phyloP scores from a whole-genome alignment of 1,140 invertebrate species.

The Drosophila melanica region DNA sequence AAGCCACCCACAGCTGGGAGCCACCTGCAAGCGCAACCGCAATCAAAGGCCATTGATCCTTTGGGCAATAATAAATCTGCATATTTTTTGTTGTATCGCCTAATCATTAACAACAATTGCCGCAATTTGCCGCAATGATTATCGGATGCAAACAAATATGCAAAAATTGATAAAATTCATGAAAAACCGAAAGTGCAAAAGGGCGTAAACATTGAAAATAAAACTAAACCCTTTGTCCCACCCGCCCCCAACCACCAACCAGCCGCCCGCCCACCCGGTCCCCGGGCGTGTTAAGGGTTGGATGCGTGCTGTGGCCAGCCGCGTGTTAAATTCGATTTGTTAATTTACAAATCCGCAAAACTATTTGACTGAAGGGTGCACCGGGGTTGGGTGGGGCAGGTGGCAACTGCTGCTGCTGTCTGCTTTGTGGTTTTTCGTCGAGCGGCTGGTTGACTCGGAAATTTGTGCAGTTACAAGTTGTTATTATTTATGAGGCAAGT shows the following conservation, averaged over 20 bases:
- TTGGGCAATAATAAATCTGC: constrained; percentile 6
- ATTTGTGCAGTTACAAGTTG: constrained; percentile 64
- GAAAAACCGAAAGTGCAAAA: constrained; percentile 50
- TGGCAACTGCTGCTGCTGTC: constrained; percentile 36
- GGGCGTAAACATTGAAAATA: constrained; percentile 45
- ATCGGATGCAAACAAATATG: constrained; percentile 65
- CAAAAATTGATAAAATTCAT: constrained; percentile 67
- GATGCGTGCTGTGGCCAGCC: constrained; percentile 42
- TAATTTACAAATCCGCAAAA: constrained; percentile 81
- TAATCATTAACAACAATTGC: constrained; percentile 82
- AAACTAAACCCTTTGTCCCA: constrained; percentile 38
- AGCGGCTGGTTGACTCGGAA: neutral
- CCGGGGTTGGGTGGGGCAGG: neutral
- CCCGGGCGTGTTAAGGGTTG: neutral
- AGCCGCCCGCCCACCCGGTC: too few species aligned
- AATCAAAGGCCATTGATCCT: constrained; percentile 78
- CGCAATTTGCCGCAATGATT: constrained; percentile 71
- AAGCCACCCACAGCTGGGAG: constrained; percentile 9
- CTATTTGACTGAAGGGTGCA: constrained; percentile 66
- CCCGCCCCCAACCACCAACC: too few species aligned
- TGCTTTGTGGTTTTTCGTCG: constrained; percentile 61
- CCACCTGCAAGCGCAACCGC: constrained; percentile 49
- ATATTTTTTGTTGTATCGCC: constrained; percentile 50
- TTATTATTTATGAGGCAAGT: constrained; percentile 65
- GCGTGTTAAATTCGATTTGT: constrained; percentile 81